Base-by-base conservation (phyloP, 2,113 vertebrate genomes). In the Gavia stellata region DNA sequence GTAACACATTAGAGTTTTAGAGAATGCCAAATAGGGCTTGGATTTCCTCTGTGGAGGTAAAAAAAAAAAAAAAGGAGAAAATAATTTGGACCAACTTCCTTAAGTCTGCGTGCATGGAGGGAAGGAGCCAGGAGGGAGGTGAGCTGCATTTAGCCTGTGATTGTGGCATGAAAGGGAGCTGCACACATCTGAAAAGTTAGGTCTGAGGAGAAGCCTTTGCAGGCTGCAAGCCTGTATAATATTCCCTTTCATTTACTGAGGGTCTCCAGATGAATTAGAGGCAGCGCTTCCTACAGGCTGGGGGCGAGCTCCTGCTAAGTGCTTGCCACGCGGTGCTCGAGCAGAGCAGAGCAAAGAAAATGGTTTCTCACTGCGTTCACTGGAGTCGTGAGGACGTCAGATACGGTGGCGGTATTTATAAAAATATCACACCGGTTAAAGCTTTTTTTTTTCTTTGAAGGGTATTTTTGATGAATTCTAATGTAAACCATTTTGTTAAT, bases 401-500 rank as follows among this genome's bases (percentile, higher is more conserved):
- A 23, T 4, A 31, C 0, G 1, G 65, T 17, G 73, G 61, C 6
- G 16, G 36, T 78, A 55, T 74, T 8, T 14, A 38, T 16, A 80
- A 47, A 75, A 89, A 77, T 14, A 79, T 25, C 73, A 23, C 50
- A 17, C 53, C 6, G 3, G 24, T 38, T 12, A 33, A 23, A 42
- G 75, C 31, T 8, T 29, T 14, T 36, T 44, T 44, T n/a, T 47
- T 14, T 9, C n/a, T 94, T 79, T 74, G 77, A 95, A 91, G 79
- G 72, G 70, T 40, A 6, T 65, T 96, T 88, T 70, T 95, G 67
- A 86, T 92, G 72, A 96, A 96, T 96, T 92, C 88, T 91, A 83
- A 90, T 93, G 67, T 63, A 92, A 94, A 94, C 15, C 75, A 49
- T 96, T 96, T 92, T 94, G 91, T 94, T 97, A 94, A 97, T 96